phyloP scores from a whole-genome alignment of 2,888 invertebrate genomes.

The Antitype chi region DNA sequence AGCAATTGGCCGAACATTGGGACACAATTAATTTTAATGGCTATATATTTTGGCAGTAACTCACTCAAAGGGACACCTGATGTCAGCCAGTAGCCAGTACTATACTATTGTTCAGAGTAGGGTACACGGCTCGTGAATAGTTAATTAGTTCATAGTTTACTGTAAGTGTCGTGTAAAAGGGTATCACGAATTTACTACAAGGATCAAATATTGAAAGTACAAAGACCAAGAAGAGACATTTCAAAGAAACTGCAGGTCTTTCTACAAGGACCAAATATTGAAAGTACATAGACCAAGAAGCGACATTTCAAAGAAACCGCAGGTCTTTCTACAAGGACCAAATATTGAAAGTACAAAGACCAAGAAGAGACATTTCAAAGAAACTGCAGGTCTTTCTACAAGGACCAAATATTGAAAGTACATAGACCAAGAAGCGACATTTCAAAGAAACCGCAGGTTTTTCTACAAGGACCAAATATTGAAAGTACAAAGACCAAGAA shows the following conservation, averaged over 20 bases:
- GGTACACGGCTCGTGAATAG: constrained; percentile 47
- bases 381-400: background rate
- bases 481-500: background rate
- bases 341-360: background rate
- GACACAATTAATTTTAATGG: constrained; percentile 72
- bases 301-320: background rate
- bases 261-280: background rate
- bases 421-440: background rate
- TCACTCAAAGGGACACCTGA: constrained; percentile 73
- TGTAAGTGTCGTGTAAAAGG: constrained; percentile 23
- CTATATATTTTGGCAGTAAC: constrained; percentile 68
- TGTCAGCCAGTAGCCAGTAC: constrained; percentile 56
- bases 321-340: background rate
- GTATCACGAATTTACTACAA: background rate
- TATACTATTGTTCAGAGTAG: constrained; percentile 48
- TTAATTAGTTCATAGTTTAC: constrained; percentile 50
- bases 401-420: background rate
- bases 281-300: background rate
- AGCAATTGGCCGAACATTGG: constrained; percentile 65
- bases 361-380: background rate
- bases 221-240: background rate
- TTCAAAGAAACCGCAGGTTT: too few relatives aligned
- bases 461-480: background rate
- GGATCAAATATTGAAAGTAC: background rate
- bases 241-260: background rate